Evolutionary conservation across 2,113 vertebrate genomes (phyloP).

Genomic region (Nibea coibor): DNA sequence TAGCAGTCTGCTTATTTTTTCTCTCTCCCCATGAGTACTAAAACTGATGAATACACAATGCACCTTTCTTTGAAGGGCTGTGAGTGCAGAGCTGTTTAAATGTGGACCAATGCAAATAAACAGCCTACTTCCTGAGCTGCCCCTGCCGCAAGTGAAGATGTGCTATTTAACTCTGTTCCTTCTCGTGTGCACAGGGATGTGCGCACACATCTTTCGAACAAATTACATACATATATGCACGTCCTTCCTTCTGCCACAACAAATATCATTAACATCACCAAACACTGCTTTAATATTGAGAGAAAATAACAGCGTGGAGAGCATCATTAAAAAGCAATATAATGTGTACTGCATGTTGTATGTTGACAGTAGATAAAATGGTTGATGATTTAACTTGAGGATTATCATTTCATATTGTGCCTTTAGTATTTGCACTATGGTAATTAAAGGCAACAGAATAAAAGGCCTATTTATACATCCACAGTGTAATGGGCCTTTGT

Average conservation of each 20-base stretch:
- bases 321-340: slow-evolving; percentile 50
- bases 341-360: slow-evolving; percentile 33
- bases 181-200: slow-evolving; percentile 42
- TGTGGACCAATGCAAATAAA: slow-evolving; percentile 79
- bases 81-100: slow-evolving; percentile 74
- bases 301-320: slow-evolving; percentile 31
- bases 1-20: slow-evolving; percentile 76
- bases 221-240: slow-evolving; percentile 37
- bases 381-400: slow-evolving; percentile 52
- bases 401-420: slow-evolving; percentile 53
- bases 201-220: slow-evolving; percentile 45
- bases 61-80: slow-evolving; percentile 73
- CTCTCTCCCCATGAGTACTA: slow-evolving; percentile 70
- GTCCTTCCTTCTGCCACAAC: slow-evolving; percentile 35
- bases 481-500: slow-evolving; percentile 57
- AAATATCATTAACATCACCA: slow-evolving; percentile 56
- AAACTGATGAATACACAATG: slow-evolving; percentile 78
- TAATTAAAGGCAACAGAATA: slow-evolving; percentile 62
- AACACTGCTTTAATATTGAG: slow-evolving; percentile 41
- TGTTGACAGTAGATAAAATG: slow-evolving; percentile 66
- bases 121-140: slow-evolving; percentile 75
- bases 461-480: slow-evolving; percentile 47
- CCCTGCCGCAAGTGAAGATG: slow-evolving; percentile 53
- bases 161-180: slow-evolving; percentile 54
- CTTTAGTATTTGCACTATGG: slow-evolving; percentile 52